phyloP scores from a whole-genome alignment of 2,888 invertebrate species.

The Dorcus parallelipipedus region DNA sequence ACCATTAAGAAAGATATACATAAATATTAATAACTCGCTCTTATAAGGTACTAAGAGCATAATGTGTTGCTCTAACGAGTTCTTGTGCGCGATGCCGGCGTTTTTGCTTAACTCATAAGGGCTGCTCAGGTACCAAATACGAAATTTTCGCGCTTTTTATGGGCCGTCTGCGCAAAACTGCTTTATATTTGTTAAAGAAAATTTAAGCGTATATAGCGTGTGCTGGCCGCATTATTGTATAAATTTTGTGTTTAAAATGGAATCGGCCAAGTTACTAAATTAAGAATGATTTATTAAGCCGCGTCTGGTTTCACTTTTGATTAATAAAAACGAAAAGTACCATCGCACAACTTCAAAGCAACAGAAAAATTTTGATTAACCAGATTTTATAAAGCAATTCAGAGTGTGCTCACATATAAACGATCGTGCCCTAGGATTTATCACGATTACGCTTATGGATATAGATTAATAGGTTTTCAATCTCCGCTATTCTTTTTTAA shows the following conservation, averaged over 20 bases:
- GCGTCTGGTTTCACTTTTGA: no score
- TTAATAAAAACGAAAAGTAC: no score
- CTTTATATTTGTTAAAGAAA: background rate
- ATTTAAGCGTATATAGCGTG: background rate
- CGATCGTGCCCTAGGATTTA: no score
- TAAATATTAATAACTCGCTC: slow-evolving; percentile 2
- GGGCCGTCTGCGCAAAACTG: background rate
- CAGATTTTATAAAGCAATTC: no score
- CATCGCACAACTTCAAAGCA: no score
- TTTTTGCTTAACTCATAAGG: background rate
- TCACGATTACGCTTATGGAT: no score
- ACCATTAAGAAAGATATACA: slow-evolving; percentile 1
- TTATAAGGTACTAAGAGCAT: background rate
- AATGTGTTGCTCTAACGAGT: background rate
- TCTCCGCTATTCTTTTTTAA: no score
- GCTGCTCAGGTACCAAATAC: background rate
- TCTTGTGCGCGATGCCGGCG: background rate
- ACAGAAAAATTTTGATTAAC: no score
- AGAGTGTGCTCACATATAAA: no score
- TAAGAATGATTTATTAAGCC: no score
- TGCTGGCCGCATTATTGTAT: background rate
- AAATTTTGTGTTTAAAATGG: background rate
- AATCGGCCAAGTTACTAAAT: background rate
- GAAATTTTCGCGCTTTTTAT: background rate
- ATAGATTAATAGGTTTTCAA: no score